Conservation (phyloP, 2,113 vertebrate species). For the Lasiurus borealis region DNA sequence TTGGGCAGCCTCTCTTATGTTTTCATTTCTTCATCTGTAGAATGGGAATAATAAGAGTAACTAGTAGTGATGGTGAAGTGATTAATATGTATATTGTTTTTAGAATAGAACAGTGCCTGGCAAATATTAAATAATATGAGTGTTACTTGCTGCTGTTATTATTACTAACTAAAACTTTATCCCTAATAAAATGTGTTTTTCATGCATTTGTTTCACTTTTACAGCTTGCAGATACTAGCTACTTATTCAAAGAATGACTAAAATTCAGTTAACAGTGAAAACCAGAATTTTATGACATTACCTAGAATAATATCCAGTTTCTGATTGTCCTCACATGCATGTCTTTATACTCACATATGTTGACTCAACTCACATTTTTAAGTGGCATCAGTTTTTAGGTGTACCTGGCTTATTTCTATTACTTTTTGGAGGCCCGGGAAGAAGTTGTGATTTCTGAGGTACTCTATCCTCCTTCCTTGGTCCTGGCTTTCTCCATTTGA, state of each 20-base stretch:
- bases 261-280: not conserved
- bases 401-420: not conserved
- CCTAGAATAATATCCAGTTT: not conserved
- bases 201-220: not conserved
- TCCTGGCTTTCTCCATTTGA: not conserved
- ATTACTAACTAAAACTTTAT: not conserved
- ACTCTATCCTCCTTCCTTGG: rapidly evolving
- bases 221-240: not conserved
- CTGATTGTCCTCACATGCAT: not conserved
- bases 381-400: not conserved
- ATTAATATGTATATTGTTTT: not conserved
- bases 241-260: not conserved
- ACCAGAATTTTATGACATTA: not conserved
- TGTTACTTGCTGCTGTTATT: not conserved
- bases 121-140: not conserved
- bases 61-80: not conserved
- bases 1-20: not conserved
- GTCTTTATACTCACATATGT: not conserved
- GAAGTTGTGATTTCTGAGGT: not conserved
- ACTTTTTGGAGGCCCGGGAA: not conserved
- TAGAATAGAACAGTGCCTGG: not conserved
- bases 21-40: not conserved
- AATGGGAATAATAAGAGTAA: not conserved
- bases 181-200: not conserved
- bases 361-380: not conserved